Evolutionary conservation across 1,140 invertebrate species (phyloP).

Genomic region (Vanessa tameamea): DNA sequence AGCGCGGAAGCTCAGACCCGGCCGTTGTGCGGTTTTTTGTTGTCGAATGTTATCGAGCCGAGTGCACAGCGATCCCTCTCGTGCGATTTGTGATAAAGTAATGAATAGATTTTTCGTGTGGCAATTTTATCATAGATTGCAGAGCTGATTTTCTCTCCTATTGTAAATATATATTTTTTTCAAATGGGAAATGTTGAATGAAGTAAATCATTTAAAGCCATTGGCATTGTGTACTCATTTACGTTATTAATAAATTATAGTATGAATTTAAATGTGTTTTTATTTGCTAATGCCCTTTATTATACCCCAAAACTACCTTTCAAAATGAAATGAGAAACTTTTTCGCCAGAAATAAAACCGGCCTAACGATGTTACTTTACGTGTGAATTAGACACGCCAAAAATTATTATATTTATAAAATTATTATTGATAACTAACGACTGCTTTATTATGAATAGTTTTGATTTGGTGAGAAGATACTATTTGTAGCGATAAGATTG

Average conservation of each 20-base stretch:
- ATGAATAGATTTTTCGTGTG: slow-evolving; percentile 65
- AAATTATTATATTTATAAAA: slow-evolving; percentile 11
- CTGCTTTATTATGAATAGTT: slow-evolving; percentile 46
- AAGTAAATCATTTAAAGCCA: slow-evolving; percentile 78
- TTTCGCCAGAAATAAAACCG: not conserved
- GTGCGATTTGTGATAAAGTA: slow-evolving; percentile 76
- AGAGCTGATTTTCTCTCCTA: slow-evolving; percentile 75
- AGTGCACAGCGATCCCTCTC: slow-evolving; percentile 74
- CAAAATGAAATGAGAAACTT: not conserved
- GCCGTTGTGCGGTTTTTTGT: slow-evolving; percentile 47
- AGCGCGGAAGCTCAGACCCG: slow-evolving; percentile 49
- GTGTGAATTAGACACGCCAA: slow-evolving; percentile 37
- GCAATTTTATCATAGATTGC: slow-evolving; percentile 74
- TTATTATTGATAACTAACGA: slow-evolving; percentile 29
- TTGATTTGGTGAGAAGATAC: slow-evolving; percentile 64
- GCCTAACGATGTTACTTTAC: slow-evolving; percentile 14
- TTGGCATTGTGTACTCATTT: slow-evolving; percentile 80
- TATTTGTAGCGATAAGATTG: slow-evolving; percentile 73
- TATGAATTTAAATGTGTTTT: slow-evolving; percentile 69
- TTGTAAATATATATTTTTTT: slow-evolving; percentile 79
- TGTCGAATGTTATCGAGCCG: slow-evolving; percentile 52
- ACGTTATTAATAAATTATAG: slow-evolving; percentile 80
- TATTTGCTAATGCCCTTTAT: slow-evolving; percentile 16
- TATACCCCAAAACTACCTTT: no score
- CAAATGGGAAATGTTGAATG: slow-evolving; percentile 73